Conservation (phyloP, 2,113 vertebrate species). For the Dasyornis broadbenti region DNA sequence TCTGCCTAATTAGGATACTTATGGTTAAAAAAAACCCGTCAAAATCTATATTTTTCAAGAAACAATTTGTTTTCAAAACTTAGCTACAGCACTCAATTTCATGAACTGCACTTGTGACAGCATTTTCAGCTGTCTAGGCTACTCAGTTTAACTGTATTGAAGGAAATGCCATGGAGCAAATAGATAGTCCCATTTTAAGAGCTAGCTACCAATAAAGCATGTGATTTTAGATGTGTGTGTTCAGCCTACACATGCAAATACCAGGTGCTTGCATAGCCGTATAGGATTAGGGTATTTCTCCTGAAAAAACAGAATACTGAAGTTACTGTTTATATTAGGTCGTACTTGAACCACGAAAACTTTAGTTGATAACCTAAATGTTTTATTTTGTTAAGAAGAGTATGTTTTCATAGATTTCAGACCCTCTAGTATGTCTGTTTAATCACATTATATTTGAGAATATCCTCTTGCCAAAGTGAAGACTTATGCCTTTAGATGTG, state of each 20-base stretch:
- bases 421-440: neutral
- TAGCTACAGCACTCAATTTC: neutral
- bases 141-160: neutral
- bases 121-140: neutral
- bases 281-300: neutral
- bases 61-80: neutral
- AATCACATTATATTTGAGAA: neutral
- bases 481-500: neutral
- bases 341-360: neutral
- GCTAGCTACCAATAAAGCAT: neutral
- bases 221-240: neutral
- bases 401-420: neutral
- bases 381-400: neutral
- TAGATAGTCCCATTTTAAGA: neutral
- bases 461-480: neutral
- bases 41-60: neutral
- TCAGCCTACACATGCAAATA: neutral
- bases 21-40: neutral
- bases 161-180: neutral
- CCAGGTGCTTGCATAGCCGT: neutral
- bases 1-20: neutral
- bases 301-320: neutral
- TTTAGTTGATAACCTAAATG: neutral
- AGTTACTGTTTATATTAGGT: neutral
- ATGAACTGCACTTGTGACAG: neutral